Conservation (phyloP, 2,888 invertebrate genomes). For the Leucania comma region DNA sequence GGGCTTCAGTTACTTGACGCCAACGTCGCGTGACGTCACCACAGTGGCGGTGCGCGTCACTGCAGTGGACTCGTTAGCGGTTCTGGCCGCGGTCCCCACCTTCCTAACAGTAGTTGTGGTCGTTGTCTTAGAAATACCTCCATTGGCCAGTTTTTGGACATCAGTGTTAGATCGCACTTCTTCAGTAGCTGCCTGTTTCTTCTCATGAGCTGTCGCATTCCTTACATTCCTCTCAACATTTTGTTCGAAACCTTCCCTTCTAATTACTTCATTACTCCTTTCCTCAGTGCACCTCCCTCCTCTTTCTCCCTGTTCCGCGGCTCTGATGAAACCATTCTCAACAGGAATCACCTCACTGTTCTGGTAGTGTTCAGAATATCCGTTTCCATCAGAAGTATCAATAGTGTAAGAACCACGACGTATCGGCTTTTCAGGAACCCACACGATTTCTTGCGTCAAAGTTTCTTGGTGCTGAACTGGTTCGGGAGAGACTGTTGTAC, state of each 20-base stretch:
- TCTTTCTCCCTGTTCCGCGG: conserved; percentile 79
- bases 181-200: conserved; percentile 78
- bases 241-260: conserved; percentile 80
- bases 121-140: conserved; percentile 83
- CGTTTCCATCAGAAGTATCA: conserved; percentile 79
- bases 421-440: conserved; percentile 82
- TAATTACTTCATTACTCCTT: conserved; percentile 76
- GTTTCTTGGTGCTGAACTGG: conserved; percentile 79
- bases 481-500: conserved; percentile 83
- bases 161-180: conserved; percentile 83
- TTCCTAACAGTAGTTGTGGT: conserved; percentile 85
- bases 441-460: conserved; percentile 84
- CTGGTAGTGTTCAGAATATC: conserved; percentile 80
- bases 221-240: conserved; percentile 79
- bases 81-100: conserved; percentile 82
- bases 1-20: conserved; percentile 78
- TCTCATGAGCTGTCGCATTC: conserved; percentile 81
- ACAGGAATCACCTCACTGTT: conserved; percentile 82
- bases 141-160: conserved; percentile 83
- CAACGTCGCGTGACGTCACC: conserved; percentile 83
- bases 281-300: conserved; percentile 77
- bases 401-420: conserved; percentile 88
- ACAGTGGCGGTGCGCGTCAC: conserved; percentile 64
- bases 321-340: conserved; percentile 79
- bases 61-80: conserved; percentile 80